Conservation (phyloP, 2,888 invertebrate species). For the Dasysyrphus albostriatus region DNA sequence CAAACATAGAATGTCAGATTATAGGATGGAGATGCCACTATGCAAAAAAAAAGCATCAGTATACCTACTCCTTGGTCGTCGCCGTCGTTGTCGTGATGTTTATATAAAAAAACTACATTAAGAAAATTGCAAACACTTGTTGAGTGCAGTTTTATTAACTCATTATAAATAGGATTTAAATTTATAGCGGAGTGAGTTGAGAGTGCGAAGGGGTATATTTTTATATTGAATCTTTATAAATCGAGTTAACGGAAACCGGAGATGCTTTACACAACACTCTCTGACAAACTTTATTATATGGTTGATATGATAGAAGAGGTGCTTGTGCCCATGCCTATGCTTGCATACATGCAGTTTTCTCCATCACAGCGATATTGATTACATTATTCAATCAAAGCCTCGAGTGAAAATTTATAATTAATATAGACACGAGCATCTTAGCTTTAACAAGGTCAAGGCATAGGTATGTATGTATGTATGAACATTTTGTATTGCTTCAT, state of each 20-base stretch:
- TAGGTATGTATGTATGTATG: no score
- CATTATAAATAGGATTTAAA: constrained; percentile 59
- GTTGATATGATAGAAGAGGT: background rate
- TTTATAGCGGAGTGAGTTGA: constrained; percentile 12
- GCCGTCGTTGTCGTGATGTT: constrained; percentile 2
- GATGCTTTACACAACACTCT: constrained; percentile 22
- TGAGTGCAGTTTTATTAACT: constrained; percentile 69
- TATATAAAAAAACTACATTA: constrained; percentile 18
- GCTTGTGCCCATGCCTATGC: no score
- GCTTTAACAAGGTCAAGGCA: constrained; percentile 9
- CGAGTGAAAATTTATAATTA: constrained; percentile 30
- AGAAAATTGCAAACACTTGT: constrained; percentile 52
- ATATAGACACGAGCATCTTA: background rate
- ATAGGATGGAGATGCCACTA: constrained; percentile 34
- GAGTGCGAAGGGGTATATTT: background rate
- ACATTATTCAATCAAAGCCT: constrained; percentile 29
- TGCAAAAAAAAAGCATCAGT: background rate
- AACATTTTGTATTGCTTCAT: background rate
- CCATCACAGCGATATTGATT: constrained; percentile 17
- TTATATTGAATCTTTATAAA: constrained; percentile 30
- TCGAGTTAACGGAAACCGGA: constrained; percentile 41
- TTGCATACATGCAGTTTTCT: constrained; percentile 1
- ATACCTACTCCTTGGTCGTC: background rate
- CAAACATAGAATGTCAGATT: constrained; percentile 45
- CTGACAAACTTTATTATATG: constrained; percentile 8